phyloP scores from a whole-genome alignment of 2,797 vertebrate species.

The Rachycentron canadum region DNA sequence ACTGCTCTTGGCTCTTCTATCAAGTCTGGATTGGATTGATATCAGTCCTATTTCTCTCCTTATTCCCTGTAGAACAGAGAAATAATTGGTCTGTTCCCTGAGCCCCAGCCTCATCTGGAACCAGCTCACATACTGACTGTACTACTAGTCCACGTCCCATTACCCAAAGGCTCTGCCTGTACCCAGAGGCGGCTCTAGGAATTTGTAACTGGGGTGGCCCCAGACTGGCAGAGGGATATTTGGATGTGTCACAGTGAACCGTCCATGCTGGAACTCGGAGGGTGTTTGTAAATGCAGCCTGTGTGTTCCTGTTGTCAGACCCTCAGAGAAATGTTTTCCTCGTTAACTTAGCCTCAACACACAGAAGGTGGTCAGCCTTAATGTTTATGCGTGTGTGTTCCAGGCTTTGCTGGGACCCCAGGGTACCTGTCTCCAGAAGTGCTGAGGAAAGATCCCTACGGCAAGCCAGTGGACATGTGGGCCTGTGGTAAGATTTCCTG shows the following conservation, averaged over 20 bases:
- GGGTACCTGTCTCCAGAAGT: constrained; percentile 98
- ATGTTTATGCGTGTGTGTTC: neutral
- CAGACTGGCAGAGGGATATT: no score
- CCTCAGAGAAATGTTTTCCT: neutral
- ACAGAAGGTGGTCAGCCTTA: neutral
- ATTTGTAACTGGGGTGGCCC: no score
- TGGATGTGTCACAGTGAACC: no score
- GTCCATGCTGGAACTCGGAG: no score
- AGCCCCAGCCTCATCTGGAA: constrained; percentile 53
- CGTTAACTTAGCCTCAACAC: neutral
- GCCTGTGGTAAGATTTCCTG: constrained; percentile 90
- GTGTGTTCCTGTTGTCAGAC: no score
- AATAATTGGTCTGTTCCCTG: constrained; percentile 74
- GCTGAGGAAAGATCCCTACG: constrained; percentile 96
- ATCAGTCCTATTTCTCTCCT: constrained; percentile 36
- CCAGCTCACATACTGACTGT: constrained; percentile 47
- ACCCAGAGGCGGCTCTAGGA: no score
- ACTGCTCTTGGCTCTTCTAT: constrained; percentile 40
- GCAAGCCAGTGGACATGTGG: constrained; percentile 99
- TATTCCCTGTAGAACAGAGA: constrained; percentile 47
- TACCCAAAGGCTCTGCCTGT: constrained; percentile 14
- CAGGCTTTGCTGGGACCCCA: constrained; percentile 97
- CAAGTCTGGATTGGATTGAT: constrained; percentile 36
- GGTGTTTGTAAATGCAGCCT: no score
- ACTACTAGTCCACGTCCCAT: constrained; percentile 26